phyloP scores from a whole-genome alignment of 2,113 vertebrate species.

The Sturnira hondurensis region DNA sequence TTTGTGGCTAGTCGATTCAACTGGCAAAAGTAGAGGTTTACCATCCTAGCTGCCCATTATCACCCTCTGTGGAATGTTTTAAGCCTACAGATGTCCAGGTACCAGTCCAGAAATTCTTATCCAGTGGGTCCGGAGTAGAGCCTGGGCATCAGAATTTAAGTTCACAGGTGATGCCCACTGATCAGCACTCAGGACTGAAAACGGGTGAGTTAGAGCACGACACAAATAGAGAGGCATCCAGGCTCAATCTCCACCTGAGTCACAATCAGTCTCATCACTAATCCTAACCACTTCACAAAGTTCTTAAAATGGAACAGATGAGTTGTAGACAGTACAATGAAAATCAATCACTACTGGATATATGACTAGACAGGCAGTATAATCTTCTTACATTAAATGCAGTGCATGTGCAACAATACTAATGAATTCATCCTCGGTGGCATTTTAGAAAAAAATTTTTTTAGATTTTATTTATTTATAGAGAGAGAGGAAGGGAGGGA shows the following conservation, averaged over 20 bases:
- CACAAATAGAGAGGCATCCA: neutral
- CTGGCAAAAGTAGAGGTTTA: neutral
- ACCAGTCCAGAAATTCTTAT: neutral
- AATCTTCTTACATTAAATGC: neutral
- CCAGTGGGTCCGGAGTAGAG: neutral
- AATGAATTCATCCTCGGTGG: neutral
- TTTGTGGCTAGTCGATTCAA: neutral
- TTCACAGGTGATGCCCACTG: neutral
- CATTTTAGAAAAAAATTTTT: neutral
- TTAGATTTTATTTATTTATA: no score
- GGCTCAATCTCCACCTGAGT: neutral
- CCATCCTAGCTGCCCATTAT: neutral
- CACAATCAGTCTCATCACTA: neutral
- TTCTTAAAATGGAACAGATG: neutral
- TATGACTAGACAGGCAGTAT: neutral
- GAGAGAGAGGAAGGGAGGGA: no score
- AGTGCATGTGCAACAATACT: neutral
- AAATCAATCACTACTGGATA: neutral
- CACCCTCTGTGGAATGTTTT: neutral
- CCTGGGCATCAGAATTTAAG: neutral
- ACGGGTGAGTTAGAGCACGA: neutral
- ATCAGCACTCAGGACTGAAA: neutral
- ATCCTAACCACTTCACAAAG: neutral
- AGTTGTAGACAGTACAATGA: neutral
- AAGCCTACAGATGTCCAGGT: neutral